Conservation (phyloP, 2,888 invertebrate species). For the Tachina lurida region DNA sequence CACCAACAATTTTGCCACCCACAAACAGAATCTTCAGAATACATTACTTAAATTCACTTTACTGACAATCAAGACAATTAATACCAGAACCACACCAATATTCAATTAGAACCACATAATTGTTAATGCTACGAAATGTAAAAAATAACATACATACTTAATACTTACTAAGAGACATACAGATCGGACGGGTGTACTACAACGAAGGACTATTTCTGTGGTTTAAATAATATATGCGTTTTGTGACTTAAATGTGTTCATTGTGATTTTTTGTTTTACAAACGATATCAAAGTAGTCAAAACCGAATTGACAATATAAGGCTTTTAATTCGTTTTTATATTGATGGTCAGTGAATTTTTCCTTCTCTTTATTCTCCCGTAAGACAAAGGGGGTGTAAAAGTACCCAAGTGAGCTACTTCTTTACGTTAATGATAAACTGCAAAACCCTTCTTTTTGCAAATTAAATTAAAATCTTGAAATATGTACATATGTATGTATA, state of each 20-base stretch:
- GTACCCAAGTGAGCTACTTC: no score
- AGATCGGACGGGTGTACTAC: constrained; percentile 34
- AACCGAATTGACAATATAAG: no score
- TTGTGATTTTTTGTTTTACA: neutral
- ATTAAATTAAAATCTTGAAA: no score
- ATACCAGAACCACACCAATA: constrained; percentile 23
- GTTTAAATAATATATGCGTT: constrained; percentile 33
- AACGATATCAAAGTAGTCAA: neutral
- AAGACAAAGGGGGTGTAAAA: no score
- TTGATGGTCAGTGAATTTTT: no score
- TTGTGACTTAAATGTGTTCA: constrained; percentile 31
- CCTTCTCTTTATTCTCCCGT: no score
- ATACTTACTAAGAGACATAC: constrained; percentile 19
- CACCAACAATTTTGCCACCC: constrained; percentile 50
- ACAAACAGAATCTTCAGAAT: constrained; percentile 73
- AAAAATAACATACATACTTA: neutral
- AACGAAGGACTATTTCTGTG: neutral
- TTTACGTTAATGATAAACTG: no score
- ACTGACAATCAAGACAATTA: constrained; percentile 41
- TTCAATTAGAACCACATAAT: constrained; percentile 2
- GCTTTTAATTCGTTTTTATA: no score
- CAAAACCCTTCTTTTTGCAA: no score
- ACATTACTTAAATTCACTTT: constrained; percentile 77
- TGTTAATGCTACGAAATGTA: constrained; percentile 12
- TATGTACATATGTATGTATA: no score